Evolutionary conservation across 2,888 invertebrate species (phyloP).

Genomic region (Cephalotes varians): DNA sequence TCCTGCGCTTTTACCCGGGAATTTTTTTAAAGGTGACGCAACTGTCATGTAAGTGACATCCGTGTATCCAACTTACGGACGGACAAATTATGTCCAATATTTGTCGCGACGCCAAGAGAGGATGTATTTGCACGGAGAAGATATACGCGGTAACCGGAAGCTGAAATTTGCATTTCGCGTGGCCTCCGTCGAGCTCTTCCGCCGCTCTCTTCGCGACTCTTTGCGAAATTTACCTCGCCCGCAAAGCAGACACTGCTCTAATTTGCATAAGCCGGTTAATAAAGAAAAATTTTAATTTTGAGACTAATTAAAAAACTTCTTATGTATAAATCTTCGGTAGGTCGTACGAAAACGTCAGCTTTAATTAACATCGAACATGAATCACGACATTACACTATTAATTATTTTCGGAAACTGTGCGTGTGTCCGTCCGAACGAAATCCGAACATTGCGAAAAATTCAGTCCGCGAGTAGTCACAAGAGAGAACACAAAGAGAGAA

Average conservation of each 20-base stretch:
- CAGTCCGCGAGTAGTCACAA: not conserved
- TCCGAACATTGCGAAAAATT: slow-evolving; percentile 10
- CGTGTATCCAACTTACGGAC: slow-evolving; percentile 19
- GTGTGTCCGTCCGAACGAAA: not conserved
- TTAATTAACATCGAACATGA: slow-evolving; percentile 46
- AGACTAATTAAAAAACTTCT: slow-evolving; percentile 66
- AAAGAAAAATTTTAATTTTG: slow-evolving; percentile 61
- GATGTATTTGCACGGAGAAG: not conserved
- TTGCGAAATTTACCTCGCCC: slow-evolving; percentile 39
- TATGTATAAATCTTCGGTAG: slow-evolving; percentile 21
- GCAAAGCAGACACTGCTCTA: not conserved
- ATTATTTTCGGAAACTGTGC: slow-evolving; percentile 19
- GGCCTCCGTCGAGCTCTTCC: slow-evolving; percentile 34
- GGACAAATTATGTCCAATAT: slow-evolving; percentile 4
- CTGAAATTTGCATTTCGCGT: slow-evolving; percentile 51
- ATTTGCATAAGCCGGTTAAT: slow-evolving; percentile 68
- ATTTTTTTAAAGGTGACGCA: slow-evolving; percentile 15
- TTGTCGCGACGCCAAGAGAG: not conserved
- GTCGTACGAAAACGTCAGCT: slow-evolving; percentile 8
- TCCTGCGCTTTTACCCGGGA: not conserved
- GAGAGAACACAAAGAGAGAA: slow-evolving; percentile 1
- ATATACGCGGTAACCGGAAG: not conserved
- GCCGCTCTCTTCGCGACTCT: slow-evolving; percentile 14
- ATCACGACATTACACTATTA: slow-evolving; percentile 16
- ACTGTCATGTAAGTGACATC: slow-evolving; percentile 16